Base-by-base conservation (phyloP, 2,888 invertebrate species). In the Agonopterix heracliana region DNA sequence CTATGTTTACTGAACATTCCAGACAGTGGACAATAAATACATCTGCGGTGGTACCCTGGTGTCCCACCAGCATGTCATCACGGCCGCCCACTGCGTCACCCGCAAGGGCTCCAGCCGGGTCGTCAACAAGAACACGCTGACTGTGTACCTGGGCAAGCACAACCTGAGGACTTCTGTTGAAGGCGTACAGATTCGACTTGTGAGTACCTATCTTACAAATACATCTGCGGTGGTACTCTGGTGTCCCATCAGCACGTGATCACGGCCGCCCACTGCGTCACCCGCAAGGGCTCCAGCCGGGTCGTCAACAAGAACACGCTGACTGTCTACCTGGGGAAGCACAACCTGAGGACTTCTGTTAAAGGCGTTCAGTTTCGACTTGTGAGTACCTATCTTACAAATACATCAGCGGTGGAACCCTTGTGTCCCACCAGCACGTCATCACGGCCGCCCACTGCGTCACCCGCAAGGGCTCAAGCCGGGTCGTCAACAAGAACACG, bases 401-500 rank as follows among this genome's bases (percentile, higher is more conserved):
- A 50, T 92, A 92, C 74, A 91, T 90, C 47, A 93, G 93, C 61
- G 93, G 93, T 0, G 92, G 91, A 0, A 91, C 91, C 0, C 78
- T 93, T 17, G 86, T 93, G 4, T 81, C 90, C 0, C 78, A 80
- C 51, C 74, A 67, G 12, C 89, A 90, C 64, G 81, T 92, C 26
- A 67, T 93, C 57, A 92, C 92, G 9, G 92, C 92, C 0, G 92
- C 92, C 0, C 92, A 92, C 75, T 93, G 92, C 69, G 90, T 92
- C 49, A 90, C 91, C 0, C 68, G 77, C 48, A 87, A 82, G 64
- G 77, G 78, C 9, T 84, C 87, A 9, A 72, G 58, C 42, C 64
- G 76, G 0, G 51, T 79, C 0, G 85, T 87, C 41, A 81, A 88
- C 63, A 75, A 78, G 61, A 84, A 85, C 67, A 89, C 88, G 0